phyloP scores from a whole-genome alignment of 2,888 invertebrate genomes.

The Alentia gelatinosa region DNA sequence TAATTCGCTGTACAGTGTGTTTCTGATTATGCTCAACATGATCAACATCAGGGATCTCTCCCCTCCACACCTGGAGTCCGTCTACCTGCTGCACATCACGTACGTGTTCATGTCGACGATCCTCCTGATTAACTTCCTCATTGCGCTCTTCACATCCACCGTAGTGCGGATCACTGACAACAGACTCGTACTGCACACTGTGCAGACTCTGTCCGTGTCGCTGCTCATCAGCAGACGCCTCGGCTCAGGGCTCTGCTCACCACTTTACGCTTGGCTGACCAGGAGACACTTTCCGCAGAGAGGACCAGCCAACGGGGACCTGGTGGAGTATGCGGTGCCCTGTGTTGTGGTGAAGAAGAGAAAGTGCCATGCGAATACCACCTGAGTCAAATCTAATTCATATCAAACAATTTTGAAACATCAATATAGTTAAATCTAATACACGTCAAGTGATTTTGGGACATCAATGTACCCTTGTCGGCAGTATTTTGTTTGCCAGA shows the following conservation, averaged over 20 bases:
- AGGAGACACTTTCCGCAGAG: neutral
- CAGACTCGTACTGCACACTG: neutral
- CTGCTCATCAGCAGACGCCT: neutral
- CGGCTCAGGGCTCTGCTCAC: neutral
- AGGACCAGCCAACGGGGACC: neutral
- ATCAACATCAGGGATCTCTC: neutral
- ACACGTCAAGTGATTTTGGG: no score
- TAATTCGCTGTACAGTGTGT: neutral
- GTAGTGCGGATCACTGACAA: neutral
- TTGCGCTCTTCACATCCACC: neutral
- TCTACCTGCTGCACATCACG: neutral
- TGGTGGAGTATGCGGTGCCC: neutral
- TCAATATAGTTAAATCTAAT: no score
- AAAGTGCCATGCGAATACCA: no score
- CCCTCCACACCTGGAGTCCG: neutral
- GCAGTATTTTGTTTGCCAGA: no score
- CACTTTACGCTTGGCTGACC: neutral
- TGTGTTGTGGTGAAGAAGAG: neutral
- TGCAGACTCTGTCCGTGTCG: neutral
- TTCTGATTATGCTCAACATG: constrained; percentile 36
- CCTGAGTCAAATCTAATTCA: no score
- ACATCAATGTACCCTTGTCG: no score
- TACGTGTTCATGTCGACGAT: neutral
- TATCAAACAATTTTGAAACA: no score
- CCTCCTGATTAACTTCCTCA: neutral